These are phyloP conservation scores for Petrocephalus sullivani DNA, from an alignment of 2,797 vertebrate genomes.

Conservation along the genomic window DNA sequence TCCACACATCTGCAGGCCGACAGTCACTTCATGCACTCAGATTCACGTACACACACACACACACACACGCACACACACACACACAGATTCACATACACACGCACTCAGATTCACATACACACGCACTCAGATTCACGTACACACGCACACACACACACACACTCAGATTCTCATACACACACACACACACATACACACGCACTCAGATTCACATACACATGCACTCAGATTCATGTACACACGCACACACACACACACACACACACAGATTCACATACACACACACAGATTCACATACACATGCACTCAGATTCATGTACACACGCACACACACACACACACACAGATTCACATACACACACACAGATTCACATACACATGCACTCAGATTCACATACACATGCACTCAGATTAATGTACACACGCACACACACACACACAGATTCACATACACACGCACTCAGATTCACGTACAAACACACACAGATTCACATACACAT, in stretches of 20 bases:
- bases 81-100: not conserved
- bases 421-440: not conserved
- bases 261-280: not conserved
- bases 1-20: not conserved
- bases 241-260: not conserved
- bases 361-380: not conserved
- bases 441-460: not conserved
- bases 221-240: not conserved
- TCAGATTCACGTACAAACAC: not conserved
- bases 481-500: not conserved
- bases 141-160: too few relatives aligned
- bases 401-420: too few relatives aligned
- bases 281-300: not conserved
- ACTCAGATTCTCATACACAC: too few relatives aligned
- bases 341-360: not conserved
- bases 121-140: too few relatives aligned
- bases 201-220: too few relatives aligned
- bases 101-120: too few relatives aligned
- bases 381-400: not conserved
- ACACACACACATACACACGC: too few relatives aligned
- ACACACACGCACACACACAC: not conserved
- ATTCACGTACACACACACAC: not conserved
- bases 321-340: not conserved
- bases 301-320: not conserved
- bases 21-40: not conserved